phyloP scores from a whole-genome alignment of 2,888 invertebrate genomes.

The Clepsis dumicolana region DNA sequence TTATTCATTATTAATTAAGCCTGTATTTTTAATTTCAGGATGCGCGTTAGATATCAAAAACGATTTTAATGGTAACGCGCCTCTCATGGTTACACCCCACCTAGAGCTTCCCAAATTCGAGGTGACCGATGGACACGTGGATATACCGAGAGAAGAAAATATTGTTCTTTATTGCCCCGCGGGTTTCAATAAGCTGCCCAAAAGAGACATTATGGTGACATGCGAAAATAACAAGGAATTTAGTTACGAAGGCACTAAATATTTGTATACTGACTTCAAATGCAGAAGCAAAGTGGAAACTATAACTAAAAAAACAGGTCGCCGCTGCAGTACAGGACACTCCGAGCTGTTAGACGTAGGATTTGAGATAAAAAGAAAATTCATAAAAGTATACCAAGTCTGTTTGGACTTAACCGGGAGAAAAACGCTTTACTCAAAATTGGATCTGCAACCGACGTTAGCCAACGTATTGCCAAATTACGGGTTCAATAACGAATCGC shows the following conservation, averaged over 20 bases:
- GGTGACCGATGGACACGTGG: conserved; percentile 49
- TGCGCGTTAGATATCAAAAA: conserved; percentile 57
- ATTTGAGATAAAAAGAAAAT: conserved; percentile 46
- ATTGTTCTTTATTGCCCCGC: conserved; percentile 57
- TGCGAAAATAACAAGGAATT: conserved; percentile 56
- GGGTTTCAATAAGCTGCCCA: conserved; percentile 48
- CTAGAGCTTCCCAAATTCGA: conserved; percentile 48
- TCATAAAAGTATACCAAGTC: conserved; percentile 57
- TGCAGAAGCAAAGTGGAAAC: conserved; percentile 55
- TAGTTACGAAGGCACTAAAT: conserved; percentile 46
- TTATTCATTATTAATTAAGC: not conserved
- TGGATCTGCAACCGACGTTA: conserved; percentile 48
- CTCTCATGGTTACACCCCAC: conserved; percentile 50
- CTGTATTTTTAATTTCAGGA: conserved; percentile 52
- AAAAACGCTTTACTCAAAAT: conserved; percentile 56
- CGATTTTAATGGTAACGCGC: conserved; percentile 53
- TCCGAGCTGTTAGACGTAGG: conserved; percentile 57
- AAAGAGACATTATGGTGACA: conserved; percentile 45
- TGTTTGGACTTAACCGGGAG: conserved; percentile 57
- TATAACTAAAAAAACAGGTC: conserved; percentile 45
- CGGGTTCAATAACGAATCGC: conserved; percentile 50
- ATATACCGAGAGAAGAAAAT: conserved; percentile 50
- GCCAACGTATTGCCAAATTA: conserved; percentile 46
- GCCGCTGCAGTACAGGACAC: conserved; percentile 49
- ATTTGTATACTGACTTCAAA: conserved; percentile 55